Conservation (phyloP, 2,113 vertebrate species). For the Peucedramus taeniatus region DNA sequence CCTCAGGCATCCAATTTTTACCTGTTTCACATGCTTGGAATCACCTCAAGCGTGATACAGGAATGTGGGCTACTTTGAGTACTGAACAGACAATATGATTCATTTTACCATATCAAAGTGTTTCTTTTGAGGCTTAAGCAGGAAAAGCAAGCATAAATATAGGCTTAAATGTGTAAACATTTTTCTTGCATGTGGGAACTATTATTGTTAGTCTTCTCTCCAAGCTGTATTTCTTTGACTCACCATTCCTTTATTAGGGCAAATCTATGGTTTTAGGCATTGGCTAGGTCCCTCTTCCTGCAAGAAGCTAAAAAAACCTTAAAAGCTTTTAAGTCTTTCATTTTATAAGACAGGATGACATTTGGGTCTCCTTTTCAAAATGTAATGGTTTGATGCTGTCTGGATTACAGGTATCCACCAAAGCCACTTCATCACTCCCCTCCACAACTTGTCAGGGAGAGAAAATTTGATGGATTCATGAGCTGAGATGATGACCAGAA, state of each 20-base stretch:
- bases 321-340: background rate
- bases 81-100: background rate
- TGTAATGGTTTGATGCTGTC: background rate
- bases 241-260: background rate
- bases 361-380: background rate
- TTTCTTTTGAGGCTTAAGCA: background rate
- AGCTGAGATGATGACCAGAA: accelerated
- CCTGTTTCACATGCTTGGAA: background rate
- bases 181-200: background rate
- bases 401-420: background rate
- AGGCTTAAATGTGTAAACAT: background rate
- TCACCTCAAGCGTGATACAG: background rate
- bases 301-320: background rate
- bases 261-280: background rate
- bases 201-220: background rate
- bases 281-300: background rate
- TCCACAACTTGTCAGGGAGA: background rate
- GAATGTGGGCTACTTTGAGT: background rate
- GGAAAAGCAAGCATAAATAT: background rate
- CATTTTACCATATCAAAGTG: background rate
- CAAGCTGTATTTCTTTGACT: background rate
- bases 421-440: background rate
- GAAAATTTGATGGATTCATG: background rate
- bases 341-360: background rate
- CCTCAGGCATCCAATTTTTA: background rate